Evolutionary conservation across 2,888 invertebrate species (phyloP).

Genomic region (Eueremaeus valkanovi): DNA sequence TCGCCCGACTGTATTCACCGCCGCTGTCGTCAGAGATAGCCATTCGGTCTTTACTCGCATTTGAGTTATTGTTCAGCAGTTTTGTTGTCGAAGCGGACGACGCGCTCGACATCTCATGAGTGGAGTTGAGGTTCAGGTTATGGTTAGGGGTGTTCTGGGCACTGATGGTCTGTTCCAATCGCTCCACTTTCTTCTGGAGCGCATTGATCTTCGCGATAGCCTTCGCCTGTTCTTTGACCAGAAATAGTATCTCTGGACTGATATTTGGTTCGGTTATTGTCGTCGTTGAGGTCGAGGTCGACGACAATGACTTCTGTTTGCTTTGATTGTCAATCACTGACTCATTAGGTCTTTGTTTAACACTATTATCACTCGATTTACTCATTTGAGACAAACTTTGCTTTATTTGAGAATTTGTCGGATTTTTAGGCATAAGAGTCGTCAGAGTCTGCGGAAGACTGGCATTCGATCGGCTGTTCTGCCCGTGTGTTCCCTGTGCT

Average conservation of each 20-base stretch:
- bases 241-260: conserved; percentile 40
- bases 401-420: neutral
- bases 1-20: conserved; percentile 41
- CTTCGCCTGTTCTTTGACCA: conserved; percentile 40
- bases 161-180: conserved; percentile 14
- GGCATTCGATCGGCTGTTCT: neutral
- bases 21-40: conserved; percentile 41
- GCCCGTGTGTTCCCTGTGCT: neutral
- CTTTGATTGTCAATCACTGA: neutral
- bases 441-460: conserved; percentile 7
- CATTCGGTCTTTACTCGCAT: neutral
- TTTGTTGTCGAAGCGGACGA: neutral
- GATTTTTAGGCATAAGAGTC: neutral
- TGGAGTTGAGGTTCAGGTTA: neutral
- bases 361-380: neutral
- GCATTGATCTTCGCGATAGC: conserved; percentile 34
- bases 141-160: neutral
- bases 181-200: conserved; percentile 23
- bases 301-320: neutral
- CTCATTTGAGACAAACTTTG: neutral
- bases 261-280: neutral
- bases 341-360: neutral
- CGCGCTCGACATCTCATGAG: neutral
- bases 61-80: neutral
- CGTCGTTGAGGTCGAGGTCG: neutral